A percentile compares a stretch with the other conserved stretches of the same genome.
Conservation (phyloP, 2,888 invertebrate species). For the Apodemia mormo region DNA sequence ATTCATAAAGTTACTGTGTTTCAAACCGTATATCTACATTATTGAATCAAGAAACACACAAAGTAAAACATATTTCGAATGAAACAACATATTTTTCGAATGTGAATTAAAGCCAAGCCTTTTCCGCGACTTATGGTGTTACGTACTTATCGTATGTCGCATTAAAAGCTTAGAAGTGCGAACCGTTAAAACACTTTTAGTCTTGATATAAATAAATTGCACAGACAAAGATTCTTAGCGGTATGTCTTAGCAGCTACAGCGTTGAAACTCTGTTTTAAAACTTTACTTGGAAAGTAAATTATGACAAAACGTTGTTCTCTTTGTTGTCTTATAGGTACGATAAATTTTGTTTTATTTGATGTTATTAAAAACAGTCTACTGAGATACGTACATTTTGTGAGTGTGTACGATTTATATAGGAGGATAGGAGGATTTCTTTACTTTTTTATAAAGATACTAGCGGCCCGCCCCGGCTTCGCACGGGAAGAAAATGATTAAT, state of each 20-base stretch:
- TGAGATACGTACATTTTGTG: no score
- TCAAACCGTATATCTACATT: not conserved
- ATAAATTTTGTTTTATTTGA: no score
- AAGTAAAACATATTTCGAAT: not conserved
- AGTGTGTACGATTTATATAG: no score
- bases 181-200: slow-evolving; percentile 13
- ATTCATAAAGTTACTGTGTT: no score
- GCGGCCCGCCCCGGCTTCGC: no score
- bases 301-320: no score
- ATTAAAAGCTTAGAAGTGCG: slow-evolving; percentile 18
- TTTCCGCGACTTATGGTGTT: slow-evolving; percentile 10
- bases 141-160: slow-evolving; percentile 15
- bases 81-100: not conserved
- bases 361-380: no score
- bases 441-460: no score
- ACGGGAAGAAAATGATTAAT: no score
- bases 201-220: slow-evolving; percentile 17
- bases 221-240: slow-evolving; percentile 8
- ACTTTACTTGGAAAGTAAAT: not conserved
- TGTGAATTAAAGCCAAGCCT: not conserved
- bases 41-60: not conserved
- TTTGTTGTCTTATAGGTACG: no score
- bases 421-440: no score
- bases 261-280: not conserved
- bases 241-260: not conserved